Evolutionary conservation across 2,888 invertebrate species (phyloP), one percentile per base, ranked within the genome.

Genomic region (Chaitophorus viminalis): DNA sequence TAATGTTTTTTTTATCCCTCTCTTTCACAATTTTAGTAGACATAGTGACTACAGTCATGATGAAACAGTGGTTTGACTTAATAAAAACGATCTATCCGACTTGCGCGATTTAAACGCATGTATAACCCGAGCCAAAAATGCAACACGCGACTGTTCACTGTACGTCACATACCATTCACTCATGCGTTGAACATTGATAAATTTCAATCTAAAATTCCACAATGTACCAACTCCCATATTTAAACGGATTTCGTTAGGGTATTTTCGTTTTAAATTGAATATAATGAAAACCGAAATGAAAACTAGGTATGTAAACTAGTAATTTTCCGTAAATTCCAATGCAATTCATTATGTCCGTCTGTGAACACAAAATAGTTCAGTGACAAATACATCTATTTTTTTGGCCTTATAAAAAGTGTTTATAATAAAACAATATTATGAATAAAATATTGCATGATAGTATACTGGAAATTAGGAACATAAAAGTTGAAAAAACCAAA

Each of bases 1-100:
- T 87, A 74, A 81, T 65, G 31, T n/a, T 60, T 33, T 78, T 60
- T 78, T 76, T 31, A 82, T 65, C 75, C 60, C 25, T 84, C 75
- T 75, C 65, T 65, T 76, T 31, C 0, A 65, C 65, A 31, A 83
- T 25, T 75, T 84, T 76, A 76, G 39, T 29, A 29, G 72, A 74
- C 36, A 52, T 31, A 74, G 82, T 18, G 54, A 72, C 72, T 54
- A 65, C 83, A 83, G 83, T 84, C 65, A 75, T 60, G 74, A 83
- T 75, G 83, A 83, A 39, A 83, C 60, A 75, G 60, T 75, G 31
- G 83, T 84, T 75, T 39, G 83, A 84, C 83, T 76, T 75, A 84
- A 84, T 84, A 84, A 84, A 76, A 84, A 84, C 83, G 75, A 33
- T 83, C 65, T 76, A 65, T 65, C 75, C 60, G 3, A 75, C 83